Evolutionary conservation across 2,888 invertebrate genomes (phyloP).

Genomic region (Chrysina gloriosa): DNA sequence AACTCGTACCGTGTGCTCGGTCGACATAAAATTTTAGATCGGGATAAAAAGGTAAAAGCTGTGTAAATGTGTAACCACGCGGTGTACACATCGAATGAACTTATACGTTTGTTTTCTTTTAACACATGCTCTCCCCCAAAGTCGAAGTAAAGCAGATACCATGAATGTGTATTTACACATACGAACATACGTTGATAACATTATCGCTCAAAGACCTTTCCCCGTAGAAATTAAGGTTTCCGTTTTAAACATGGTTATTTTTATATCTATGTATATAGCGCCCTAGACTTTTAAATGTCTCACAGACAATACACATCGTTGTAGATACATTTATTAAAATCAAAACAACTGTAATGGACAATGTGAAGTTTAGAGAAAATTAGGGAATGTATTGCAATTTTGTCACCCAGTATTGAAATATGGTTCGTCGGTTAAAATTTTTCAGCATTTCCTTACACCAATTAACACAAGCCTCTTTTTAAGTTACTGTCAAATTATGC

Average conservation of each 20-base stretch:
- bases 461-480: no score
- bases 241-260: conserved; percentile 37
- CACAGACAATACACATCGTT: neutral
- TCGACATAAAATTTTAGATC: neutral
- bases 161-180: conserved; percentile 26
- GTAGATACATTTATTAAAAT: neutral
- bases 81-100: conserved; percentile 6
- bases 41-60: neutral
- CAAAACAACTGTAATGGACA: no score
- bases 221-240: conserved; percentile 35
- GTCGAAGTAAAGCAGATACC: conserved; percentile 30
- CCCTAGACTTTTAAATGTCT: neutral
- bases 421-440: no score
- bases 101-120: conserved; percentile 38
- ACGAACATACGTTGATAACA: conserved; percentile 39
- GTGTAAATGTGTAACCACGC: neutral
- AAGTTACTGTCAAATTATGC: no score
- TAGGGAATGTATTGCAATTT: no score
- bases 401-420: no score
- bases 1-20: neutral
- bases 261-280: neutral
- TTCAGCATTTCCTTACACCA: no score
- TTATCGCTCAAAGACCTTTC: conserved; percentile 44
- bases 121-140: conserved; percentile 35
- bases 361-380: no score